These are phyloP conservation scores for Heterodera carotae DNA, from an alignment of 1,140 invertebrate genomes.

Conservation along the genomic window DNA sequence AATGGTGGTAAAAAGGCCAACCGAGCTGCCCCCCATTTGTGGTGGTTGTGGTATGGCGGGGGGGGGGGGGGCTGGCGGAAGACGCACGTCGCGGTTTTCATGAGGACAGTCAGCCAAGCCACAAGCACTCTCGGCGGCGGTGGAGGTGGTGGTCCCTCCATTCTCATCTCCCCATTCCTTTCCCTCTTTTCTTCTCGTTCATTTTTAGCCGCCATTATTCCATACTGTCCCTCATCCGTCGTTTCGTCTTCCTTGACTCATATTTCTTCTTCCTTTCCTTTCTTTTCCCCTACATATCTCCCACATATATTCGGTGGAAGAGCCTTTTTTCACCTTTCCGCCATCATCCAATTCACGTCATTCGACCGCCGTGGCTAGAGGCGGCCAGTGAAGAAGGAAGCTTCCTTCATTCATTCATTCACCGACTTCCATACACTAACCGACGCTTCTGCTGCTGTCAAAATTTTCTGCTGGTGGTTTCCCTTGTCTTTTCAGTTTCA, in stretches of 20 bases:
- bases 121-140: background rate
- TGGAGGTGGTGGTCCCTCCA: background rate
- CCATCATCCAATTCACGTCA: background rate
- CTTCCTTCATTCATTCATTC: background rate
- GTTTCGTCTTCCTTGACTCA: background rate
- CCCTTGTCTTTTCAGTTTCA: background rate
- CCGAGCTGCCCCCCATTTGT: background rate
- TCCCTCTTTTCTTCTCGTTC: background rate
- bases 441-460: background rate
- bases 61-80: background rate
- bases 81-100: conserved; percentile 3
- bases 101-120: background rate
- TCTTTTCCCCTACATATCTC: background rate
- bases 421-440: background rate
- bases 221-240: conserved; percentile 3
- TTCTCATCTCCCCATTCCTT: background rate
- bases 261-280: background rate
- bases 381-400: no score
- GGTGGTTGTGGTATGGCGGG: background rate
- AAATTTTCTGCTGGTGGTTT: background rate
- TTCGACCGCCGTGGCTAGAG: no score
- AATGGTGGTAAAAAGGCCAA: background rate
- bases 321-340: background rate
- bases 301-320: background rate
- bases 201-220: background rate